A percentile compares a stretch with the other conserved stretches of the same genome.
These are phyloP conservation scores for Hydrotaea diabolus DNA, from an alignment of 2,888 invertebrate genomes.

Conservation along the genomic window DNA sequence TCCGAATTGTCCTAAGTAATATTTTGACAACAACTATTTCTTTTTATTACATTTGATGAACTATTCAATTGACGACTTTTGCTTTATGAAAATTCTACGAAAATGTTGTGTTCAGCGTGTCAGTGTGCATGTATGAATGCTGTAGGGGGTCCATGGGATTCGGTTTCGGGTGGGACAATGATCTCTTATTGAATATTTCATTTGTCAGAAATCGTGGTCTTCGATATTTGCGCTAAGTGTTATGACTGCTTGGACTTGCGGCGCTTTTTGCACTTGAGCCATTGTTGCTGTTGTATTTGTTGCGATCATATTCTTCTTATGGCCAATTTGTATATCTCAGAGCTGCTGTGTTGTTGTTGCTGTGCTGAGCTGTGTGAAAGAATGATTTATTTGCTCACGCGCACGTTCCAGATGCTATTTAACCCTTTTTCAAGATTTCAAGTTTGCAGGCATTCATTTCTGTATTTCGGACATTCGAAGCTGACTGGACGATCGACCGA, in stretches of 20 bases:
- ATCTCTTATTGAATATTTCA: conserved; percentile 23
- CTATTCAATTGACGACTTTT: too few relatives aligned
- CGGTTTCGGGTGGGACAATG: conserved; percentile 5
- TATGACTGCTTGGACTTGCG: conserved; percentile 72
- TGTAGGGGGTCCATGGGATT: neutral
- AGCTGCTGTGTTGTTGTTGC: neutral
- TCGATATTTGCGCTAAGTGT: conserved; percentile 59
- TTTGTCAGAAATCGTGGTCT: conserved; percentile 55
- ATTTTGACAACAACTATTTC: too few relatives aligned
- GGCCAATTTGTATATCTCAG: conserved; percentile 31
- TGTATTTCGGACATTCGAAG: conserved; percentile 55
- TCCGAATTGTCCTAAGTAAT: neutral
- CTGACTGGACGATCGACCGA: conserved; percentile 51
- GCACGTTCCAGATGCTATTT: conserved; percentile 70
- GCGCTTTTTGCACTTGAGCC: conserved; percentile 77
- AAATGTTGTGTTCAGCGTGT: neutral
- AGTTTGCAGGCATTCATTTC: conserved; percentile 57
- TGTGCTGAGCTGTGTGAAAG: conserved; percentile 64
- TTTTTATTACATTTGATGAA: too few relatives aligned
- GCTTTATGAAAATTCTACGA: too few relatives aligned
- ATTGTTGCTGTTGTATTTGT: conserved; percentile 39
- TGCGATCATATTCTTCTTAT: conserved; percentile 50
- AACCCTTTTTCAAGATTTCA: conserved; percentile 48
- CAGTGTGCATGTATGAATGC: too few relatives aligned
- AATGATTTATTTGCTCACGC: conserved; percentile 80